phyloP scores from a whole-genome alignment of 2,888 invertebrate genomes.

The Palloptera scutellata region DNA sequence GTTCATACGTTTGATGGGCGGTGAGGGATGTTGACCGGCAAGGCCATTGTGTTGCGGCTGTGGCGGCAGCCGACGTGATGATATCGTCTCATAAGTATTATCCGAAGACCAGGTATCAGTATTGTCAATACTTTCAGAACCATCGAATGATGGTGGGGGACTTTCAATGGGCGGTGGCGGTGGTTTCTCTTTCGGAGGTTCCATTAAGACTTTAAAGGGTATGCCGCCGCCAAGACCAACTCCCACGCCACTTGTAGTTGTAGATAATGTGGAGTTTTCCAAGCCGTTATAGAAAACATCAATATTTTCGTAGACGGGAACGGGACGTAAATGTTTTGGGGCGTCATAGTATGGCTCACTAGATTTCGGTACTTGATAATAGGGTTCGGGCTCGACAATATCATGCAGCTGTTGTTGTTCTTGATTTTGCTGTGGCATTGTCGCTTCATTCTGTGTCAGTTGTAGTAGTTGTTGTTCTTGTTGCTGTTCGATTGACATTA shows the following conservation, averaged over 20 bases:
- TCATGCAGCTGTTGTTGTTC: slow-evolving; percentile 28
- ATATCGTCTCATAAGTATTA: slow-evolving; percentile 62
- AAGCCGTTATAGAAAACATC: slow-evolving; percentile 66
- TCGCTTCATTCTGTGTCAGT: slow-evolving; percentile 4
- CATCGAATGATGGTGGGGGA: slow-evolving; percentile 42
- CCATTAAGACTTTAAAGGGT: slow-evolving; percentile 59
- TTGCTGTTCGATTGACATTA: not conserved
- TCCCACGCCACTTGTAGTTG: slow-evolving; percentile 11
- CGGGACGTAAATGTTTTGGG: slow-evolving; percentile 63
- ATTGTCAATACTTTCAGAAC: slow-evolving; percentile 35
- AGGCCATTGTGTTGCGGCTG: slow-evolving; percentile 34
- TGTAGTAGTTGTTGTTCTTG: slow-evolving; percentile 4
- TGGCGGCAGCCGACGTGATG: slow-evolving; percentile 29
- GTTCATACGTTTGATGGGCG: slow-evolving; percentile 75
- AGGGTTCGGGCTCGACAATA: slow-evolving; percentile 53
- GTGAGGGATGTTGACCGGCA: slow-evolving; percentile 45
- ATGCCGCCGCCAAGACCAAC: slow-evolving; percentile 4
- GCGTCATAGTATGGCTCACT: slow-evolving; percentile 63
- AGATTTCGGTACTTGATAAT: slow-evolving; percentile 63
- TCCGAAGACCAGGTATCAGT: slow-evolving; percentile 56
- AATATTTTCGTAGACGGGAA: slow-evolving; percentile 71
- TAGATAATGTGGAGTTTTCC: slow-evolving; percentile 36
- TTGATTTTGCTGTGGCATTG: not conserved
- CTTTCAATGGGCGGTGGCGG: slow-evolving; percentile 76
- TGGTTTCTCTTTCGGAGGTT: slow-evolving; percentile 87